A percentile compares a stretch with the other conserved stretches of the same genome.
Conservation (phyloP, 2,888 invertebrate species). For the Agonopterix subpropinquella region DNA sequence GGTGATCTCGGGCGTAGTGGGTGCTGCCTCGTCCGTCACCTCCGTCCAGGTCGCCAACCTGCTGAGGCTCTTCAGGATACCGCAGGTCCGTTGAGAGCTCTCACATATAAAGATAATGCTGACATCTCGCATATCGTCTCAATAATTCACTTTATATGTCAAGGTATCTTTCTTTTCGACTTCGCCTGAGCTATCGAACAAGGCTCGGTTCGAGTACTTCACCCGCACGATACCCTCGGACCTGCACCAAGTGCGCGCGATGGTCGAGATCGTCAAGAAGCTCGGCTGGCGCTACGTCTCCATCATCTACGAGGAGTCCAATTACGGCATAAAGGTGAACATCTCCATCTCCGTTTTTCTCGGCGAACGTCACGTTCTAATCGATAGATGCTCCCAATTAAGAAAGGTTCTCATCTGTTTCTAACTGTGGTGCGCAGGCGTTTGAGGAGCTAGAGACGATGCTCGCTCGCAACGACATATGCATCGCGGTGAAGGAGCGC, state of each 20-base stretch:
- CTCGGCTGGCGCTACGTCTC: conserved; percentile 96
- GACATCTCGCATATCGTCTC: neutral
- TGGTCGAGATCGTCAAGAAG: conserved; percentile 92
- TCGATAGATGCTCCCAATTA: too few relatives aligned
- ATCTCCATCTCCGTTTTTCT: too few relatives aligned
- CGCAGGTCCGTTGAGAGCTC: conserved; percentile 68
- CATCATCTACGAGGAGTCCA: conserved; percentile 96
- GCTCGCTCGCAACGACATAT: conserved; percentile 87
- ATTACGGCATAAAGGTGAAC: conserved; percentile 96
- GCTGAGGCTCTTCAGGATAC: conserved; percentile 93
- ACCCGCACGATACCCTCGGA: conserved; percentile 95
- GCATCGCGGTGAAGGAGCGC: conserved; percentile 95
- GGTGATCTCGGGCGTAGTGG: conserved; percentile 66
- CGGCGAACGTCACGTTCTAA: too few relatives aligned
- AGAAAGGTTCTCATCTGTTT: too few relatives aligned
- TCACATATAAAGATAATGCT: neutral
- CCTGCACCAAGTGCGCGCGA: conserved; percentile 94
- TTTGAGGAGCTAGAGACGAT: conserved; percentile 94
- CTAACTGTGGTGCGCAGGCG: conserved; percentile 74
- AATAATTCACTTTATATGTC: conserved; percentile 19
- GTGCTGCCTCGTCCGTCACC: conserved; percentile 88
- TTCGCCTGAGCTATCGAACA: conserved; percentile 94
- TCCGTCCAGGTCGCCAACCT: conserved; percentile 95
- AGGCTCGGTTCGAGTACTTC: conserved; percentile 95
- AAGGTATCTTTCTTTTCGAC: conserved; percentile 97